Base-by-base conservation (phyloP, 2,797 vertebrate species). In the Poecilia gillii region DNA sequence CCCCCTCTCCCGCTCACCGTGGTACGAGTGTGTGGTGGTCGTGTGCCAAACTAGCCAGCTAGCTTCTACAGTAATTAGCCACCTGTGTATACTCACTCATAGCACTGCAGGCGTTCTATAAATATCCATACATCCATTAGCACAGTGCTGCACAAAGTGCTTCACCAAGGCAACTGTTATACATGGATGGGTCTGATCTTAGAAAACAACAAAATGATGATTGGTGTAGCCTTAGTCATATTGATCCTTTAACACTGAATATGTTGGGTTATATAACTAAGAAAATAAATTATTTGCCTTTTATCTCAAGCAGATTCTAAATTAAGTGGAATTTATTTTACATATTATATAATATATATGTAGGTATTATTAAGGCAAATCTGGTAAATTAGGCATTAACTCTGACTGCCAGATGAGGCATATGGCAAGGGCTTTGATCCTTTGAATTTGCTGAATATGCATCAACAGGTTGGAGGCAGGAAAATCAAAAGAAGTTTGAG, bases 21-120 rank as follows among this genome's bases (percentile, higher is more conserved):
- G 86, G 84, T 80, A 76, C 3, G 83, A 91, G 89, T 91, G 83
- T 91, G 86, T 86, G 91, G 88, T 89, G 72, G 85, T 85, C 87
- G 78, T 88, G 91, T 91, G 93, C 92, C 92, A 94, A 91, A 89
- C 89, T 91, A 91, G 90, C 92, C 92, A 77, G 91, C 86, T 87
- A 92, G 89, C 78, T 89, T 84, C 88, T 88, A 86, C 91, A 85
- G 87, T 94, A 94, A 93, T 94, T 93, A 92, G 91, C 92, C 93
- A 94, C 93, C 90, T 93, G 93, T 94, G 93, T 92, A 93, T 93
- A 91, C 89, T 84, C 76, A 84, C 87, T 89, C 88, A 83, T 88
- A 74, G 80, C 90, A 80, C 88, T 88, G 89, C 87, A 84, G 87
- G 89, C 84, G 23, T 46, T 74, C 88, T 92, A 93, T 94, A 93